A percentile compares a stretch with the other conserved stretches of the same genome.
These are phyloP conservation scores for Pemphredon lugubris DNA, from an alignment of 2,888 invertebrate species.

Conservation along the genomic window DNA sequence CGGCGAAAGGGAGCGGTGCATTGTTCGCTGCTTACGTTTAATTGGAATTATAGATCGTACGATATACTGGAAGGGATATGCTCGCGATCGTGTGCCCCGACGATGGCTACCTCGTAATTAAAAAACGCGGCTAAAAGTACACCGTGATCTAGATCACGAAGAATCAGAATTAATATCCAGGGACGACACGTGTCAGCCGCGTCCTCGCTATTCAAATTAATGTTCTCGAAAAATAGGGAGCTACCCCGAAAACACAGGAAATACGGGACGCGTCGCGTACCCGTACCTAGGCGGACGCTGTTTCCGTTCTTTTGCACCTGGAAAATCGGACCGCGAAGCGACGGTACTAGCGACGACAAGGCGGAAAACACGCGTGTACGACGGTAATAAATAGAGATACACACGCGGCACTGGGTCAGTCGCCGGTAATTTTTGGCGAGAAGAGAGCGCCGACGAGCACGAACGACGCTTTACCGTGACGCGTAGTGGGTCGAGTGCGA, in stretches of 20 bases:
- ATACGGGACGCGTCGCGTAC: too few relatives aligned
- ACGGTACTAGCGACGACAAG: background rate
- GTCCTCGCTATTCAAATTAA: slow-evolving; percentile 3
- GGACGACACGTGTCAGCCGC: background rate
- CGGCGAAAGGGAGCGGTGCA: too few relatives aligned
- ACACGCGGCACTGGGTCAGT: too few relatives aligned
- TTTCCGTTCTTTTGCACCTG: background rate
- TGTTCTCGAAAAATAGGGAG: background rate
- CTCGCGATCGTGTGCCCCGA: too few relatives aligned
- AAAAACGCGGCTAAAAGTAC: background rate
- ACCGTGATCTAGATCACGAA: background rate
- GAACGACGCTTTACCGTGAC: slow-evolving; percentile 59
- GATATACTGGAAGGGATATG: too few relatives aligned
- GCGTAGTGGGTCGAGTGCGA: slow-evolving; percentile 46
- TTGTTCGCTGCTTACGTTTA: too few relatives aligned
- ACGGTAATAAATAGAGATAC: slow-evolving; percentile 2
- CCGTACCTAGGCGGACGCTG: background rate
- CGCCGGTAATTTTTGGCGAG: slow-evolving; percentile 2
- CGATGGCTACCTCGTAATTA: background rate
- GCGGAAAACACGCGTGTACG: background rate
- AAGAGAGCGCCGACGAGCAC: slow-evolving; percentile 14
- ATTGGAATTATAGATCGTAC: too few relatives aligned
- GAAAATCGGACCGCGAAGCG: background rate
- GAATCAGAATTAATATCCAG: background rate
- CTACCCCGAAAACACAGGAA: too few relatives aligned